Conservation (phyloP, 2,888 invertebrate genomes). For the Azorinus chamasolen region DNA sequence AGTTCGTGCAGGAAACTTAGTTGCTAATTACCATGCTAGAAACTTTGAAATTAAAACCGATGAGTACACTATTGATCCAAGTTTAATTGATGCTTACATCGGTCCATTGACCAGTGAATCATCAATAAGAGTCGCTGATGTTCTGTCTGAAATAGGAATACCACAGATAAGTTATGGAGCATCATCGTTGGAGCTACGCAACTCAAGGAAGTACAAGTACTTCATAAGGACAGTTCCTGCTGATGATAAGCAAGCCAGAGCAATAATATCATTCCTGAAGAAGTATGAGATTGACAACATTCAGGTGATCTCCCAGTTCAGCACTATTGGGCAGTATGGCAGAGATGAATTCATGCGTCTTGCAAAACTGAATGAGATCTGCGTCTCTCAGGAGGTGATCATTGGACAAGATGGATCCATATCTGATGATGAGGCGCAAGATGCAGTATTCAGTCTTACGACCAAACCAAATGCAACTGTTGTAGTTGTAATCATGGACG, state of each 20-base stretch:
- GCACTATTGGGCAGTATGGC: conserved; percentile 76
- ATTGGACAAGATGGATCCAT: conserved; percentile 70
- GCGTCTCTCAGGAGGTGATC: conserved; percentile 76
- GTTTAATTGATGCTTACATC: conserved; percentile 76
- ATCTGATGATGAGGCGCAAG: conserved; percentile 61
- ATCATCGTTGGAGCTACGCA: conserved; percentile 74
- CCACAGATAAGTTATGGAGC: conserved; percentile 84
- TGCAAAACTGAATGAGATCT: conserved; percentile 79
- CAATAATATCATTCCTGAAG: conserved; percentile 85
- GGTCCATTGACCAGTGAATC: conserved; percentile 80
- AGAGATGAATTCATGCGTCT: conserved; percentile 79
- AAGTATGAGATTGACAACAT: conserved; percentile 86
- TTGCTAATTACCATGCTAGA: conserved; percentile 82
- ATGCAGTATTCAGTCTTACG: conserved; percentile 58
- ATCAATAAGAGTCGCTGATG: conserved; percentile 79
- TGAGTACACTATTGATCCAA: conserved; percentile 65
- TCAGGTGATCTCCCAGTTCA: conserved; percentile 82
- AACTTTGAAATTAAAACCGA: conserved; percentile 67
- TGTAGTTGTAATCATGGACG: conserved; percentile 78
- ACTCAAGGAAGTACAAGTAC: conserved; percentile 75
- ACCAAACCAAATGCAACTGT: conserved; percentile 69
- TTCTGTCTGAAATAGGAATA: conserved; percentile 77
- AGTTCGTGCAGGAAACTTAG: conserved; percentile 79
- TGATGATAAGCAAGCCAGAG: conserved; percentile 83
- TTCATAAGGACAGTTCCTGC: conserved; percentile 83